Conservation (phyloP, 35 echinoderm and acorn worm species). For the Eucidaris tribuloides region DNA sequence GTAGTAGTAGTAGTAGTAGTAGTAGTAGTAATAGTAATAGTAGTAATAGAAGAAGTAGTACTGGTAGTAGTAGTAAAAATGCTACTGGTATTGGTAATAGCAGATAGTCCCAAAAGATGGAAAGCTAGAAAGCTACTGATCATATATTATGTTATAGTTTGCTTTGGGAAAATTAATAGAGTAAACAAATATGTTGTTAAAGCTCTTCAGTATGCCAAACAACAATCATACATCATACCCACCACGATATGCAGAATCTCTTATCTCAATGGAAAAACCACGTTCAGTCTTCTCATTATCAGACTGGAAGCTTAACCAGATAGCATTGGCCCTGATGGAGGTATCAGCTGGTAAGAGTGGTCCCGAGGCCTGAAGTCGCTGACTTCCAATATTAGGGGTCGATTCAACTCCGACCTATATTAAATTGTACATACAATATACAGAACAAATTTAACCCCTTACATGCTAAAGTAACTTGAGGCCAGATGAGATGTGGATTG, state of each 20-base stretch:
- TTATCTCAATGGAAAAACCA: slow-evolving; percentile 81
- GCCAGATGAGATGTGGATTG: not conserved
- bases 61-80: not conserved
- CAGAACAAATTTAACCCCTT: not conserved
- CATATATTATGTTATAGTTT: no score
- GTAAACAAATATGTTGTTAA: no score
- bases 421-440: not conserved
- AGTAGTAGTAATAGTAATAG: not conserved
- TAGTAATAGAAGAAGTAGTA: not conserved
- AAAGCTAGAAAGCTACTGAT: not conserved
- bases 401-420: not conserved
- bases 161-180: no score
- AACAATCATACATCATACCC: not conserved
- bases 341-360: slow-evolving; percentile 2
- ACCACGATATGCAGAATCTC: slow-evolving; percentile 77
- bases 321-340: slow-evolving; percentile 15
- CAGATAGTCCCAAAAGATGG: not conserved
- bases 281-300: slow-evolving; percentile 85
- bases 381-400: slow-evolving; percentile 2
- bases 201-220: not conserved
- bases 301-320: slow-evolving; percentile 82
- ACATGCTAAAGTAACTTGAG: not conserved
- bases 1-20: not conserved
- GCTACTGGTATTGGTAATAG: not conserved
- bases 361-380: slow-evolving; percentile 42